Base-by-base conservation (phyloP, 2,113 vertebrate species). In the Chrysochloris asiatica region DNA sequence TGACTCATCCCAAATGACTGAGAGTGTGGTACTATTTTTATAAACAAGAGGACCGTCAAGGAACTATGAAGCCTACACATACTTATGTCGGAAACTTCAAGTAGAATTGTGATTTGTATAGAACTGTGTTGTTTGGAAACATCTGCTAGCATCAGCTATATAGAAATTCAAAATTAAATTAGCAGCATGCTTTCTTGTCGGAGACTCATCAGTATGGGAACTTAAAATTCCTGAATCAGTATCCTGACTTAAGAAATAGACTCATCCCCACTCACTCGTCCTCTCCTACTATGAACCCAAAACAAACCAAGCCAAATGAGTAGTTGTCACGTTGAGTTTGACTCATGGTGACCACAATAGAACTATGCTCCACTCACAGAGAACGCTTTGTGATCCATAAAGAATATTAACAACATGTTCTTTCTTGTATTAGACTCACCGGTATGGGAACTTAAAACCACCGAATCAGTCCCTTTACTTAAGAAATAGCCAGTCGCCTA, bases 141-240 rank as follows among this genome's bases (percentile, higher is more conserved):
- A 97, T 96, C 96, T 97, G 95, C 96, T 92, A 81, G 28, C 48
- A 95, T 93, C 95, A 97, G 95, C 92, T 97, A 95, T 73, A 86
- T 17, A 86, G 77, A 89, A 94, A 93, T 1, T 78, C 36, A 95
- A 38, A 76, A 50, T 45, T 11, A 95, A 94, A 93, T 79, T 67
- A 97, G 96, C 48, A 71, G 19, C 38, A 48, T 10, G 38, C 2
- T 89, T 89, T 75, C 69, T 95, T 56, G 2, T 63, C 93, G 86
- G 69, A 92, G 80, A 17, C 8, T 50, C 93, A 79, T 69, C 71
- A 91, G 72, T 17, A 87, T 26, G 63, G 45, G 50, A 95, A 90
- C 8, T 82, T 63, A 94, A 83, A 83, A 30, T 21, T 3, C 24
- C 3, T 2, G 7, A 45, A 65, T 63, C 28, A 8, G 4, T 67